These are phyloP conservation scores for Folsomia manolachei DNA, from an alignment of 2,888 invertebrate genomes.

Conservation along the genomic window DNA sequence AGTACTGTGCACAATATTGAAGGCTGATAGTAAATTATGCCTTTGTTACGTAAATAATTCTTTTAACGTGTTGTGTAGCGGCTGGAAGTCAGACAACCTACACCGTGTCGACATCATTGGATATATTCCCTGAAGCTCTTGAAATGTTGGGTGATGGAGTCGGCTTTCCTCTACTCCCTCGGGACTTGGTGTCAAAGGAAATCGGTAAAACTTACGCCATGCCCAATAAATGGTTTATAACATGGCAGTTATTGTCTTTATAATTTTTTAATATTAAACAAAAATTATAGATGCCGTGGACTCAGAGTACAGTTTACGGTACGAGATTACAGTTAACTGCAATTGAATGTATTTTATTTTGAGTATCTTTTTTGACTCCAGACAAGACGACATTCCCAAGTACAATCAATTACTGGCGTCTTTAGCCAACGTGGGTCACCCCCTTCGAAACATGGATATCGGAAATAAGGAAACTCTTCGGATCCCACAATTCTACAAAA, in stretches of 20 bases:
- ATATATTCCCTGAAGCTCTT: conserved; percentile 23
- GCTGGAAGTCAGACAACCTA: conserved; percentile 5
- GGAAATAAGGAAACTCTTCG: conserved; percentile 30
- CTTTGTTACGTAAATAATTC: too few relatives aligned
- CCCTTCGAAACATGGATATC: conserved; percentile 28
- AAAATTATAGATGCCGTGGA: conserved; percentile 32
- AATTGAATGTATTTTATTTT: too few relatives aligned
- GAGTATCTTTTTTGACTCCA: too few relatives aligned
- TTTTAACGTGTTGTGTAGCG: too few relatives aligned
- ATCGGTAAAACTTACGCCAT: too few relatives aligned
- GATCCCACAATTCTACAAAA: conserved; percentile 23
- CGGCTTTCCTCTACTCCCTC: conserved; percentile 22
- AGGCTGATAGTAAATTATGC: too few relatives aligned
- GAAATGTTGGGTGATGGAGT: conserved; percentile 34
- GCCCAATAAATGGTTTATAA: too few relatives aligned
- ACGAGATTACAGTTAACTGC: too few relatives aligned
- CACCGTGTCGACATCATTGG: conserved; percentile 17
- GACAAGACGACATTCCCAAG: conserved; percentile 28
- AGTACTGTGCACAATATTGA: neutral
- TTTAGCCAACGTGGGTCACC: conserved; percentile 28
- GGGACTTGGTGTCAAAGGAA: conserved; percentile 29
- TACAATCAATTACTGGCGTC: conserved; percentile 27
- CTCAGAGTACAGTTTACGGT: conserved; percentile 38
- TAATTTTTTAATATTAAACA: too few relatives aligned
- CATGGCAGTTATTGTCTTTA: too few relatives aligned